A percentile compares a stretch with the other conserved stretches of the same genome.
phyloP scores from a whole-genome alignment of 2,797 vertebrate species.

The Periophthalmus magnuspinnatus region DNA sequence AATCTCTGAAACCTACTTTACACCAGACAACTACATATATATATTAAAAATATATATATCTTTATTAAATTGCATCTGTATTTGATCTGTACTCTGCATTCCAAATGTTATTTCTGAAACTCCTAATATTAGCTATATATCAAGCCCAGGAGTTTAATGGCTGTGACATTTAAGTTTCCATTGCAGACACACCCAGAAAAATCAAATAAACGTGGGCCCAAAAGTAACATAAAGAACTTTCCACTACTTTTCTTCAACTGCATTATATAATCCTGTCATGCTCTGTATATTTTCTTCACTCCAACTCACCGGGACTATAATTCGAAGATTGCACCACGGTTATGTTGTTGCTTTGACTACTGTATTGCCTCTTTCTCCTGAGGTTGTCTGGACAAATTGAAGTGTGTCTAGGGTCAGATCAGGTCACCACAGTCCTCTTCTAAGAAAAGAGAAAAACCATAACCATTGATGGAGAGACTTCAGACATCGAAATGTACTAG shows the following conservation, averaged over 20 bases:
- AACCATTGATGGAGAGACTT: background rate
- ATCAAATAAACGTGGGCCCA: background rate
- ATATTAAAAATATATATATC: too few relatives aligned
- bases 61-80: background rate
- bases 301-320: background rate
- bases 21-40: too few relatives aligned
- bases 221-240: slow-evolving; percentile 1
- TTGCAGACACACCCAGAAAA: background rate
- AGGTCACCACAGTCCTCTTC: background rate
- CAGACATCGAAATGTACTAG: background rate
- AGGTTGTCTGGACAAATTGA: slow-evolving; percentile 1
- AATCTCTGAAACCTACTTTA: too few relatives aligned
- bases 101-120: background rate
- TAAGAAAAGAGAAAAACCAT: background rate
- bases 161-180: background rate
- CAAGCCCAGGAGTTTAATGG: background rate
- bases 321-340: background rate
- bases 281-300: background rate
- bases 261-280: slow-evolving; percentile 9
- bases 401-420: background rate
- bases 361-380: background rate
- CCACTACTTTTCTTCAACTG: background rate
- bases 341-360: background rate
- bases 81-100: background rate
- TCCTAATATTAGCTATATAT: background rate